These are phyloP conservation scores for Pterocles burchelli DNA, from an alignment of 2,113 vertebrate genomes.

Conservation along the genomic window DNA sequence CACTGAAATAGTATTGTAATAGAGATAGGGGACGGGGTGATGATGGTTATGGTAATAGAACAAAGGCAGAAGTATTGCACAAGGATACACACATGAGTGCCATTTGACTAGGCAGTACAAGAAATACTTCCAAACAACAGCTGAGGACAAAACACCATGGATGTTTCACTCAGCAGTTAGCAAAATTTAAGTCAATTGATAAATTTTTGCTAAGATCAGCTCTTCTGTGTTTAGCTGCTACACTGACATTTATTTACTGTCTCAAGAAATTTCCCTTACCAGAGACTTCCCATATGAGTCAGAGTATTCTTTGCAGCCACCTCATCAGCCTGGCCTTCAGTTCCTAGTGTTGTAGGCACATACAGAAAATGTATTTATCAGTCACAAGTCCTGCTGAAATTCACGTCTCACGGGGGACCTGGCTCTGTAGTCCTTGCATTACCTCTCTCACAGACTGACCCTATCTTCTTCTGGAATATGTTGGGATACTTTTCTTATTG, in stretches of 20 bases:
- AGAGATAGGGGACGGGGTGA: not conserved
- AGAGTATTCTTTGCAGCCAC: not conserved
- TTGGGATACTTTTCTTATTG: not conserved
- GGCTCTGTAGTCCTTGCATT: not conserved
- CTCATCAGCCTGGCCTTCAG: not conserved
- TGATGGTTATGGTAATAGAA: not conserved
- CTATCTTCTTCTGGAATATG: not conserved
- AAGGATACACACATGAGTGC: not conserved
- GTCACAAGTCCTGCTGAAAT: not conserved
- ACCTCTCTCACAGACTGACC: not conserved
- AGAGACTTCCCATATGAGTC: not conserved
- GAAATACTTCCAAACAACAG: not conserved
- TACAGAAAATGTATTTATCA: not conserved
- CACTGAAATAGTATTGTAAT: not conserved
- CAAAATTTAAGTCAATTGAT: not conserved
- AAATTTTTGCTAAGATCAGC: not conserved
- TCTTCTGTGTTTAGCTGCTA: rapidly evolving
- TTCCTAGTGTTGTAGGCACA: not conserved
- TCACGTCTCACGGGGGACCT: not conserved
- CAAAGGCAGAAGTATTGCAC: not conserved
- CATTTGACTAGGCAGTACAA: not conserved
- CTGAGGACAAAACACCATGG: not conserved
- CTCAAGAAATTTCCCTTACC: not conserved
- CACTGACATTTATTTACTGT: not conserved
- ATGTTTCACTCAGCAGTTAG: not conserved